Conservation (phyloP, 2,797 vertebrate genomes). For the Rhinatrema bivittatum region DNA sequence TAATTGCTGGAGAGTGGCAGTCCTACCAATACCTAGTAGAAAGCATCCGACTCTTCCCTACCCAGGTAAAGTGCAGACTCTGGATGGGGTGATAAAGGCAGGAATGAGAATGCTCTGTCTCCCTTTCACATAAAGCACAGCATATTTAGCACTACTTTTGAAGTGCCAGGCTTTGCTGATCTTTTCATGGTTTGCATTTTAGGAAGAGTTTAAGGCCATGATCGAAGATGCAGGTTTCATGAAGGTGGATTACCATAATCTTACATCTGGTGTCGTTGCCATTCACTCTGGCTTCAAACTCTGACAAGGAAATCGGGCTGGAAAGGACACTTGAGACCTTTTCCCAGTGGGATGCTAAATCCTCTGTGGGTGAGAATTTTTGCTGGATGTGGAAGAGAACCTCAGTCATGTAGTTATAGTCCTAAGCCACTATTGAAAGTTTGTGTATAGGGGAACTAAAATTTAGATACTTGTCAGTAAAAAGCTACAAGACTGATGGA, state of each 20-base stretch:
- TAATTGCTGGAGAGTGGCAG: slow-evolving; percentile 94
- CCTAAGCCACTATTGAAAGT: too few relatives aligned
- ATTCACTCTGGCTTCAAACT: slow-evolving; percentile 96
- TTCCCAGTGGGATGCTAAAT: too few relatives aligned
- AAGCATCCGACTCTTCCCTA: slow-evolving; percentile 86
- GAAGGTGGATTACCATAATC: slow-evolving; percentile 71
- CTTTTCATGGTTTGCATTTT: slow-evolving; percentile 26
- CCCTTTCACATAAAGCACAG: too few relatives aligned
- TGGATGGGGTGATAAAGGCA: too few relatives aligned
- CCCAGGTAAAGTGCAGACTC: slow-evolving; percentile 72
- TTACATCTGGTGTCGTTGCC: slow-evolving; percentile 80
- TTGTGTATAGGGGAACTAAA: too few relatives aligned
- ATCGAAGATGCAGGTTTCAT: slow-evolving; percentile 86
- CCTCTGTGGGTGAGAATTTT: too few relatives aligned
- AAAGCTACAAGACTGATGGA: too few relatives aligned
- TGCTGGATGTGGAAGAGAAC: too few relatives aligned
- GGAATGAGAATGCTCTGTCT: too few relatives aligned
- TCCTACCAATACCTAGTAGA: slow-evolving; percentile 95
- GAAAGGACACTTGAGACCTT: not conserved
- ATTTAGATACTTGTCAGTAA: too few relatives aligned
- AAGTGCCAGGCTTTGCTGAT: not conserved
- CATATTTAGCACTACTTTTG: too few relatives aligned
- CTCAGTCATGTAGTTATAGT: too few relatives aligned
- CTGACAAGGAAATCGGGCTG: slow-evolving; percentile 36
- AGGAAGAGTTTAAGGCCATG: slow-evolving; percentile 88